Base-by-base conservation (phyloP, 2,888 invertebrate species). In the Caenorhabditis zanzibari region DNA sequence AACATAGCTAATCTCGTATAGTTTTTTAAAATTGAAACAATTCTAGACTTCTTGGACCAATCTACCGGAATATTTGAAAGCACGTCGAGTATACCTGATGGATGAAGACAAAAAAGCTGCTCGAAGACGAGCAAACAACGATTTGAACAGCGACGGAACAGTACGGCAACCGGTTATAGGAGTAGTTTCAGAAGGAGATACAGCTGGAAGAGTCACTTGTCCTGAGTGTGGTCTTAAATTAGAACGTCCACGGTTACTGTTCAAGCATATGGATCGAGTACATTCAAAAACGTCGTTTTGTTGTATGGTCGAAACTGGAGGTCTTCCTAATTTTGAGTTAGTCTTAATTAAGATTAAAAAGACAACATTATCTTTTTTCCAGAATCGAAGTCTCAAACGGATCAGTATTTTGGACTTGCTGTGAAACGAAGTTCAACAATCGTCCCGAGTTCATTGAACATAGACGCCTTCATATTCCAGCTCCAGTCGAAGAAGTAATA, bases 251-350 rank as follows among this genome's bases (percentile, higher is more conserved):
- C 85, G 88, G 10, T 85, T 90, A 10, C 79, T 91, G 12, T 84
- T 91, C 41, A 85, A 89, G 12, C 91, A 91, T 81, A 91, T 91
- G 91, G 83, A 86, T 19, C 84, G 90, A 22, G 89, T 89, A 9
- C 91, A 91, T 69, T 81, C 79, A n/a, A 86, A 86, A 56, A 68
- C 75, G n/a, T 80, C 80, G 54, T 90, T 90, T 73, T 73, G 72
- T 35, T 85, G 85, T 71, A 68, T 86, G 44, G 82, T 81, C n/a
- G 81, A 81, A 38, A 59, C 81, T 0, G 81, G 84, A 10, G 84
- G 84, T n/a, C 56, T 84, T 16, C 76, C 77, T 6, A 68, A 81
- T 5, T 82, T 85, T 75, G 66, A 44, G 81, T 82, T 16, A 41
- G 56, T 28, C 2, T 44, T 35, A 5, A 10, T 26, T 10, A 41